These are phyloP conservation scores for Axinella damicornis DNA, from an alignment of 37 sponge, comb jelly and placozoan genomes.

Conservation along the genomic window DNA sequence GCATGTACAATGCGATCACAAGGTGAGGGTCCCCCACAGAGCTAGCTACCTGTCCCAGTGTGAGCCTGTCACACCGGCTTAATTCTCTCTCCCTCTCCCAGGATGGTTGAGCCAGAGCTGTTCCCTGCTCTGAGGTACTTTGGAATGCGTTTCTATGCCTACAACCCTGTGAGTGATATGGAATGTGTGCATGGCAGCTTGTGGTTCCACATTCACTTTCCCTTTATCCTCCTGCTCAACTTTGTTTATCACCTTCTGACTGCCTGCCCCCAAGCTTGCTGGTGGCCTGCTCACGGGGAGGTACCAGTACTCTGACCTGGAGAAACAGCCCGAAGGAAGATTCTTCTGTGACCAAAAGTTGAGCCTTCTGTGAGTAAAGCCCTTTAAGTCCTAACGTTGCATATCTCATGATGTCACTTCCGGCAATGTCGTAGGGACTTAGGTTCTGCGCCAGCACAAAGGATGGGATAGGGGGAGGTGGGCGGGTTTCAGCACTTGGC, in stretches of 20 bases:
- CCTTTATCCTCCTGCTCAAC: too few species aligned
- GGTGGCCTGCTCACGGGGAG: slow-evolving; percentile 90
- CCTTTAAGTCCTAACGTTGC: too few species aligned
- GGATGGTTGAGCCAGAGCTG: slow-evolving; percentile 87
- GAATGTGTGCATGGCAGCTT: too few species aligned
- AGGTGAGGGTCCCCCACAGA: slow-evolving; percentile 43
- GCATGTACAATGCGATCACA: slow-evolving; percentile 95
- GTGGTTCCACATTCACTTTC: too few species aligned
- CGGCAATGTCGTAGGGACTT: too few species aligned
- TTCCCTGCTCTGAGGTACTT: slow-evolving; percentile 88
- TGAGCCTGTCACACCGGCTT: not conserved
- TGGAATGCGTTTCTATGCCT: slow-evolving; percentile 92
- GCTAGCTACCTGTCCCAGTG: not conserved
- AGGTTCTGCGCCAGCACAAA: too few species aligned
- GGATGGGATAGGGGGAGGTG: too few species aligned
- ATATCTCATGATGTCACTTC: too few species aligned
- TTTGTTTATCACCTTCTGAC: too few species aligned
- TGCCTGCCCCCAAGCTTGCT: slow-evolving; percentile 68
- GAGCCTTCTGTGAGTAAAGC: slow-evolving; percentile 31
- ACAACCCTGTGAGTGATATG: slow-evolving; percentile 81
- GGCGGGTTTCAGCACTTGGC: too few species aligned
- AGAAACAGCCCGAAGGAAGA: slow-evolving; percentile 60
- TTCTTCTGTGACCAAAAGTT: slow-evolving; percentile 60
- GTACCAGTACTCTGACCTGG: slow-evolving; percentile 51
- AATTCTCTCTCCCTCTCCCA: not conserved